Percentiles rank a stretch among this genome's conserved stretches.
These are phyloP conservation scores for Palythoa heliodiscus DNA, from an alignment of 92 coral and sea anemone genomes.

Conservation along the genomic window DNA sequence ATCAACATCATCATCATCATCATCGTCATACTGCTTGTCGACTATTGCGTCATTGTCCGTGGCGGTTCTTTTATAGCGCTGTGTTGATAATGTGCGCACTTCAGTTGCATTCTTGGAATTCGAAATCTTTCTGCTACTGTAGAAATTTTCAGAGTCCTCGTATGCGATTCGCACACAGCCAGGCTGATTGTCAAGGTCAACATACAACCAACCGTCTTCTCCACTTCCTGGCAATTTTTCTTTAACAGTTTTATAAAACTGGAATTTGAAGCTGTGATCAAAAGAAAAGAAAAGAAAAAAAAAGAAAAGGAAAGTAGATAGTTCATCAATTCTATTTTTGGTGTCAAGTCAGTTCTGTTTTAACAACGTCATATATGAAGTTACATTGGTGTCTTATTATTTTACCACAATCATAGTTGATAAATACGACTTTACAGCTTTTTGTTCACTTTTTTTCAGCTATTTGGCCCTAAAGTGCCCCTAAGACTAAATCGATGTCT, in stretches of 20 bases:
- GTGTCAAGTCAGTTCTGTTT: background rate
- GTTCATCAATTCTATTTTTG: background rate
- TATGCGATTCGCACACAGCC: slow-evolving; percentile 56
- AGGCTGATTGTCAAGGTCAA: slow-evolving; percentile 70
- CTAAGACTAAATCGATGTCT: no score
- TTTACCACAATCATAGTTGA: no score
- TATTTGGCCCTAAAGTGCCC: no score
- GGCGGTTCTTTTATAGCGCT: background rate
- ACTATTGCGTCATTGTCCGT: background rate
- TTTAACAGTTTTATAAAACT: slow-evolving; percentile 43
- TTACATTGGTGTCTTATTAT: background rate
- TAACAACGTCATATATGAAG: background rate
- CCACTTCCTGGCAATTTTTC: slow-evolving; percentile 58
- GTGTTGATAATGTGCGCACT: background rate
- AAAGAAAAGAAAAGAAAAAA: background rate
- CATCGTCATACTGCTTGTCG: background rate
- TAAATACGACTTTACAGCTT: no score
- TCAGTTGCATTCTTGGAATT: background rate
- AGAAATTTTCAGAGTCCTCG: slow-evolving; percentile 40
- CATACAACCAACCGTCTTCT: slow-evolving; percentile 44
- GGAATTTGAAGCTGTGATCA: slow-evolving; percentile 46
- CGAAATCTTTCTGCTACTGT: background rate
- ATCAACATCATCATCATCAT: background rate
- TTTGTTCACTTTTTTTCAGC: no score
- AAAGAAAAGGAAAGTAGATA: background rate